Percentiles rank a stretch among this genome's conserved stretches.
These are phyloP conservation scores for Cephus nigrinus DNA, from an alignment of 2,888 invertebrate species.

Conservation along the genomic window DNA sequence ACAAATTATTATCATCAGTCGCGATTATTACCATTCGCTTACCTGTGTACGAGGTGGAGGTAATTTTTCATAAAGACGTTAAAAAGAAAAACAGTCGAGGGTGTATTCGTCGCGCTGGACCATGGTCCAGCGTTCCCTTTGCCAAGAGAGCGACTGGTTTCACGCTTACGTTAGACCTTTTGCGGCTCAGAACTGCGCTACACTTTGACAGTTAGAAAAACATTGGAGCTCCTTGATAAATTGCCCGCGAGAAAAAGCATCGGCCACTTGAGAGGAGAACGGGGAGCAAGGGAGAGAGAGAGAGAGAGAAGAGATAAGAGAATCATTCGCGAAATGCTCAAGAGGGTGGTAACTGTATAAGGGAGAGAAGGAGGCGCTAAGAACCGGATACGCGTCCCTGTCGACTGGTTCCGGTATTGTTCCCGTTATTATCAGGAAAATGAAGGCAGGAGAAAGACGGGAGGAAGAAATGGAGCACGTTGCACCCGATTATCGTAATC, in stretches of 20 bases:
- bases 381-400: conserved; percentile 59
- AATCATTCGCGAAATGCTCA: neutral
- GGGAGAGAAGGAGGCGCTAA: conserved; percentile 52
- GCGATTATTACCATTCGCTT: neutral
- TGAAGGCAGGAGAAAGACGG: conserved; percentile 46
- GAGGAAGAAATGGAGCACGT: conserved; percentile 26
- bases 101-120: neutral
- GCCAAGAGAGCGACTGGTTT: neutral
- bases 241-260: conserved; percentile 54
- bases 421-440: conserved; percentile 62
- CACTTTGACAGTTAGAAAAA: conserved; percentile 56
- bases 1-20: neutral
- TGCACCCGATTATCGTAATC: neutral
- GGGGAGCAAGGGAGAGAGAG: conserved; percentile 25
- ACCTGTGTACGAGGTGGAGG: neutral
- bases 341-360: neutral
- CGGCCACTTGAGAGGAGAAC: conserved; percentile 41
- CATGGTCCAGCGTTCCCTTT: neutral
- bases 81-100: neutral
- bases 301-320: conserved; percentile 21
- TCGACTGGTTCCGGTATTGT: conserved; percentile 61
- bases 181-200: conserved; percentile 20
- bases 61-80: neutral
- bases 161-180: conserved; percentile 9
- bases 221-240: conserved; percentile 57